Percentiles rank a stretch among this genome's conserved stretches.
Evolutionary conservation across 2,888 invertebrate species (phyloP).

Genomic region (Tiphia femorata): DNA sequence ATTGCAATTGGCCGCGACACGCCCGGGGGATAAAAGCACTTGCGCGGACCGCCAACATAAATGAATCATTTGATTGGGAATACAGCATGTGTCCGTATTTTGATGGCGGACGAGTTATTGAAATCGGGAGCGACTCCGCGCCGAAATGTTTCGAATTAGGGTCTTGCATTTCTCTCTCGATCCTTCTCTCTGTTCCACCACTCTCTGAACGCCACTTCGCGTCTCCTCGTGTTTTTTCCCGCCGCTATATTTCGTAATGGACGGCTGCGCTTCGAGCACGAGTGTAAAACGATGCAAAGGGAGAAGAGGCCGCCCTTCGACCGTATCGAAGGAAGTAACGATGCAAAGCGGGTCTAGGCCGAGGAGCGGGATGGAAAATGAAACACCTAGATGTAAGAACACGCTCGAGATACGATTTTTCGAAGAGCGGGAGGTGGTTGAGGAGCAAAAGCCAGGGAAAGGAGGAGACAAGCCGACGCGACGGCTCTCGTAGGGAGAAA

Average conservation of each 20-base stretch:
- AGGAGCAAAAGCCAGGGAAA: neutral
- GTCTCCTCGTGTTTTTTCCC: neutral
- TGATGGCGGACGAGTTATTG: constrained; percentile 18
- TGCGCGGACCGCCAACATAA: constrained; percentile 10
- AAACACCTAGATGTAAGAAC: no score
- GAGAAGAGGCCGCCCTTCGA: constrained; percentile 28
- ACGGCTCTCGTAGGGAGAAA: neutral
- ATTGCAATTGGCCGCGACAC: neutral
- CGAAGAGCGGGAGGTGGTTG: neutral
- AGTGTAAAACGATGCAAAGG: neutral
- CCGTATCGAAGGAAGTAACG: constrained; percentile 9
- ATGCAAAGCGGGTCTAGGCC: neutral
- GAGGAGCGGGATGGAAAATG: neutral
- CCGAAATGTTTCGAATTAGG: no score
- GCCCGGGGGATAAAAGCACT: neutral
- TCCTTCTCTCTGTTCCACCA: no score
- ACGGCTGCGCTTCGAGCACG: neutral
- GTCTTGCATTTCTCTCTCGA: no score
- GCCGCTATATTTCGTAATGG: neutral
- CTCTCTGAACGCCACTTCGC: no score
- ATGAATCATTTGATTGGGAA: constrained; percentile 30
- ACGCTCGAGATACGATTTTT: neutral
- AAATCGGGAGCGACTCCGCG: no score
- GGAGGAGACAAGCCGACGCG: neutral
- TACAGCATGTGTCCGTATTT: constrained; percentile 21